These are phyloP conservation scores for Dendrocopos noguchii DNA, from an alignment of 2,113 vertebrate genomes.

Conservation along the genomic window DNA sequence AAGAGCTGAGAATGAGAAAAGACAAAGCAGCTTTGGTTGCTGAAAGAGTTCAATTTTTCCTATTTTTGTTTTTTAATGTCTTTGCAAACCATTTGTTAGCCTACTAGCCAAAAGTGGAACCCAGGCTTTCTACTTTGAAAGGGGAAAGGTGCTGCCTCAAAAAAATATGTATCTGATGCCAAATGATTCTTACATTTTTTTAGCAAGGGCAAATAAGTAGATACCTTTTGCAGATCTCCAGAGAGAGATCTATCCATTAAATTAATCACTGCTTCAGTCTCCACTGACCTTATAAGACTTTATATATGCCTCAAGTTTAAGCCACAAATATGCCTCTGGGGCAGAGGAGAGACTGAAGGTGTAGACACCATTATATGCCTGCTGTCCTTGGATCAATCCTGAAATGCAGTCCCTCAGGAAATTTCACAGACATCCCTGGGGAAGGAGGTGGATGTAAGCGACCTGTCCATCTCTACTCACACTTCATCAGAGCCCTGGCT, in stretches of 20 bases:
- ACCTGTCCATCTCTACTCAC: neutral
- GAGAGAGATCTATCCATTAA: neutral
- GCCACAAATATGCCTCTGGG: neutral
- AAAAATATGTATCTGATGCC: neutral
- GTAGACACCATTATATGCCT: neutral
- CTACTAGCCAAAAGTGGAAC: neutral
- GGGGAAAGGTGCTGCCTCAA: neutral
- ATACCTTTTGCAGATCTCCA: neutral
- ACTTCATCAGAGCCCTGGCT: neutral
- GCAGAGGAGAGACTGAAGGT: neutral
- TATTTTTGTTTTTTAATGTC: neutral
- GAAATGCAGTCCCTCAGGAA: neutral
- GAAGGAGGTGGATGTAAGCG: neutral
- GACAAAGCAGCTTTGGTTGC: neutral
- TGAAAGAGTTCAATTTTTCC: neutral
- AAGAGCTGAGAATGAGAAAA: constrained; percentile 24
- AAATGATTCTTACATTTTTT: neutral
- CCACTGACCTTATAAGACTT: neutral
- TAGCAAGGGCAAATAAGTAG: neutral
- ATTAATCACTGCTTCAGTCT: neutral
- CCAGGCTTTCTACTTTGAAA: neutral
- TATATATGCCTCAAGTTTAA: neutral
- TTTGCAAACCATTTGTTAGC: neutral
- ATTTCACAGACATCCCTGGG: neutral
- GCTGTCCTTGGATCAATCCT: neutral